Percentiles rank a stretch among this genome's conserved stretches.
phyloP scores from a whole-genome alignment of 1,140 invertebrate genomes.

The Brachionus koreanus region DNA sequence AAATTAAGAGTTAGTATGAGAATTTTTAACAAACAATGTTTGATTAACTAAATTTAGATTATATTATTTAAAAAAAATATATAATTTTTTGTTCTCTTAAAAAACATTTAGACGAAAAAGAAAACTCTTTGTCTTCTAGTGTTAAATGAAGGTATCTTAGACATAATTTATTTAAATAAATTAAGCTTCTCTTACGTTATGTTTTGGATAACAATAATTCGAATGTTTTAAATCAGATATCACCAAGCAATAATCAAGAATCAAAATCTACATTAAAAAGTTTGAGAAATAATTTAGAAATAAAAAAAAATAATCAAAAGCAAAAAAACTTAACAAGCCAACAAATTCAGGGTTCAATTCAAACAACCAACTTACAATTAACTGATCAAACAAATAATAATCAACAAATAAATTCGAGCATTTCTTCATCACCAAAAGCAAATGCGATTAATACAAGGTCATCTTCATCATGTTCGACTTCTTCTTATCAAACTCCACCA shows the following conservation, averaged over 20 bases:
- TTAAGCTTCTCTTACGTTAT: neutral
- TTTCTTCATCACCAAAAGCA: neutral
- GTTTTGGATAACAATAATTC: slow-evolving; percentile 15
- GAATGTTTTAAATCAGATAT: neutral
- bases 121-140: too few species aligned
- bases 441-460: neutral
- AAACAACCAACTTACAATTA: neutral
- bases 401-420: neutral
- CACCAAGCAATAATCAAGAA: neutral
- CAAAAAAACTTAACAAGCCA: neutral
- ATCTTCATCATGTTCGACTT: slow-evolving; percentile 10
- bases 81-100: too few species aligned
- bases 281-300: neutral
- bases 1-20: too few species aligned
- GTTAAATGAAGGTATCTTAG: too few species aligned
- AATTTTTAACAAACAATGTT: too few species aligned
- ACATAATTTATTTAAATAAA: neutral
- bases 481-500: slow-evolving; percentile 34
- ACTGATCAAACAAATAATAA: neutral
- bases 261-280: neutral
- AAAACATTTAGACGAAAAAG: too few species aligned
- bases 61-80: neutral
- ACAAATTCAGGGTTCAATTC: neutral
- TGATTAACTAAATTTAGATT: neutral
- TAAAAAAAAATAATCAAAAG: slow-evolving; percentile 16